Base-by-base conservation (phyloP, 35 echinoderm and acorn worm species). In the Strongylocentrotus purpuratus region DNA sequence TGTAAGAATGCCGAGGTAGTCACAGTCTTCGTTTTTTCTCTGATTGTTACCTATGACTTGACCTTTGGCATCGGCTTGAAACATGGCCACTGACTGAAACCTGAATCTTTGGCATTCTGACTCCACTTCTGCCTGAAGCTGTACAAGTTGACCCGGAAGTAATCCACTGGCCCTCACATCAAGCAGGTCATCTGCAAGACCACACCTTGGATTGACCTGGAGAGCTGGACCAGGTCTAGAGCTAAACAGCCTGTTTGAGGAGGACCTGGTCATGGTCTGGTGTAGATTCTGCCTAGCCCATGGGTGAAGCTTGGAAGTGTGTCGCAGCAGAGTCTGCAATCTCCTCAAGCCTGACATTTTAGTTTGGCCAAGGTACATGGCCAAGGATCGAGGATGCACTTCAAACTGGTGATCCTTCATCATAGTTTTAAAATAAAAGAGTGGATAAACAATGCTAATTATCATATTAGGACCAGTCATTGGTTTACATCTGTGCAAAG, bases 71-170 rank as follows among this genome's bases (percentile, higher is more conserved):
- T 93, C 91, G 2, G 91, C 91, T 58, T 93, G 32, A 46, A 50
- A 93, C n/a, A 47, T 31, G 13, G 91, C 91, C 32, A 22, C 46
- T 33, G 91, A 93, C 15, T 28, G 91, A 58, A 93, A 93, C 31
- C 13, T 58, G 46, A 93, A 93, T 9, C 91, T 93, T 93, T 93
- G 47, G 31, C 91, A 93, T 58, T 93, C 91, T 93, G 91, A 48
- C 91, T 58, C 46, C 11, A 93, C 91, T 48, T 93, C 91, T 47
- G 91, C 91, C 46, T 93, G 91, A 31, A 93, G 31, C 31, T 33
- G 10, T 33, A 93, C 91, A 48, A 58, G 91, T 32, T 93, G 91
- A 58, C 91, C 91, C 4, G 91, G 91, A 93, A 47, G 48, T 33
- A 93, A 58, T 50, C 91, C 91, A 93, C 18, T 93, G 45, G 46